phyloP scores from a whole-genome alignment of 2,797 vertebrate genomes.

The Argentina silus region DNA sequence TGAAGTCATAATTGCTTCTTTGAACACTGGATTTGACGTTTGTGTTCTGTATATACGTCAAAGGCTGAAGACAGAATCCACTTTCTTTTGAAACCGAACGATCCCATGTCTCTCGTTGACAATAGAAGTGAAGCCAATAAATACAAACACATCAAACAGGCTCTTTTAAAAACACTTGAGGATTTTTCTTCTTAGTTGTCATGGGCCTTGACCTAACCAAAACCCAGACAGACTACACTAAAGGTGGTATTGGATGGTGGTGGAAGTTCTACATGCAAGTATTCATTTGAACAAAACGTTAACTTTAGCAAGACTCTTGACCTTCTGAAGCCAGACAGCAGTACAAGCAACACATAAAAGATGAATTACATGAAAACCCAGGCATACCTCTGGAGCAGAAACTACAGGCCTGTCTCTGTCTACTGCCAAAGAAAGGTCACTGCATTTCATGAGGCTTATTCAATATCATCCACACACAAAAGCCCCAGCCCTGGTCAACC shows the following conservation, averaged over 20 bases:
- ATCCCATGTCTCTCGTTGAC: not conserved
- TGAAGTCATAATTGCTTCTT: not conserved
- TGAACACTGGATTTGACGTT: not conserved
- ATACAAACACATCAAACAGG: too few relatives aligned
- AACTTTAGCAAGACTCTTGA: not conserved
- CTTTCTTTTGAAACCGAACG: not conserved
- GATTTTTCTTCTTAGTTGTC: too few relatives aligned
- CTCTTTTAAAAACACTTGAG: too few relatives aligned
- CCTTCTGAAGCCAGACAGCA: not conserved
- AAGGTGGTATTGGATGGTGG: not conserved
- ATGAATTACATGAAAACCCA: not conserved
- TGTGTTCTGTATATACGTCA: not conserved
- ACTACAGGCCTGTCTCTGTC: slow-evolving; percentile 10
- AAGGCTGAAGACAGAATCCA: not conserved
- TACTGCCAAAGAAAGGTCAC: slow-evolving; percentile 50
- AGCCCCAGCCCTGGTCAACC: not conserved
- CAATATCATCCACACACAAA: slow-evolving; percentile 8
- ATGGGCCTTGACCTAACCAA: too few relatives aligned
- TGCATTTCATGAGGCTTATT: slow-evolving; percentile 28
- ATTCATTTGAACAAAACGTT: not conserved
- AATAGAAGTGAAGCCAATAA: not conserved
- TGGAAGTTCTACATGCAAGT: not conserved
- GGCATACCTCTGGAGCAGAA: slow-evolving; percentile 5
- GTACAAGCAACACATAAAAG: not conserved
- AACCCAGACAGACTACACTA: too few relatives aligned